Evolutionary conservation across 2,888 invertebrate species (phyloP).

Genomic region (Drosophila meridiana): DNA sequence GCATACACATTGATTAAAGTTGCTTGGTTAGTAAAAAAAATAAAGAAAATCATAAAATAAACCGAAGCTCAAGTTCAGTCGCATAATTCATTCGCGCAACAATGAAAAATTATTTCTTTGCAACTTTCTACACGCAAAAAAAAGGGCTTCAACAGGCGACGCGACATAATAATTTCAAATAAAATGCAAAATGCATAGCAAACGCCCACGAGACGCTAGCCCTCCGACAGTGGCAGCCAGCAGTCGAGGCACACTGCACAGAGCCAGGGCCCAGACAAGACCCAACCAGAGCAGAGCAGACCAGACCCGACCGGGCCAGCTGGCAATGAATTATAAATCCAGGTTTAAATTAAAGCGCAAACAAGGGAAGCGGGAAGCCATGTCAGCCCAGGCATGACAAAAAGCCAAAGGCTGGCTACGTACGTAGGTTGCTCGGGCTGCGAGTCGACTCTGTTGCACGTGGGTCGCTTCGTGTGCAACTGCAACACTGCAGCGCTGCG

Average conservation of each 20-base stretch:
- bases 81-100: slow-evolving; percentile 71
- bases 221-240: slow-evolving; percentile 44
- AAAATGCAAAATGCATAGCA: slow-evolving; percentile 79
- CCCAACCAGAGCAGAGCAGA: slow-evolving; percentile 2
- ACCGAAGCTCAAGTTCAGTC: slow-evolving; percentile 20
- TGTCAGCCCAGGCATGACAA: slow-evolving; percentile 39
- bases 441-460: slow-evolving; percentile 34
- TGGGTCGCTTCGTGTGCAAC: slow-evolving; percentile 42
- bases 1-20: slow-evolving; percentile 28
- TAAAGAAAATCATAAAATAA: background rate
- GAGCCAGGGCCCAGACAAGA: slow-evolving; percentile 27
- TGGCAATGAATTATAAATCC: slow-evolving; percentile 82
- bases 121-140: slow-evolving; percentile 56
- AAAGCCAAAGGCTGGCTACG: slow-evolving; percentile 21
- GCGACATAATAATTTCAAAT: slow-evolving; percentile 82
- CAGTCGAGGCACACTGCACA: slow-evolving; percentile 11
- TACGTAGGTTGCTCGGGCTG: slow-evolving; percentile 32
- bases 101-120: slow-evolving; percentile 73
- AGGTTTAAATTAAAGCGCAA: slow-evolving; percentile 77
- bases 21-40: background rate
- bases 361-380: slow-evolving; percentile 32
- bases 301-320: slow-evolving; percentile 35
- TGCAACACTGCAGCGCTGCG: slow-evolving; percentile 28
- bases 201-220: slow-evolving; percentile 67
- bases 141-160: slow-evolving; percentile 55